A percentile compares a stretch with the other conserved stretches of the same genome.
Conservation (phyloP, 1,140 invertebrate genomes). For the Nephila pilipes region DNA sequence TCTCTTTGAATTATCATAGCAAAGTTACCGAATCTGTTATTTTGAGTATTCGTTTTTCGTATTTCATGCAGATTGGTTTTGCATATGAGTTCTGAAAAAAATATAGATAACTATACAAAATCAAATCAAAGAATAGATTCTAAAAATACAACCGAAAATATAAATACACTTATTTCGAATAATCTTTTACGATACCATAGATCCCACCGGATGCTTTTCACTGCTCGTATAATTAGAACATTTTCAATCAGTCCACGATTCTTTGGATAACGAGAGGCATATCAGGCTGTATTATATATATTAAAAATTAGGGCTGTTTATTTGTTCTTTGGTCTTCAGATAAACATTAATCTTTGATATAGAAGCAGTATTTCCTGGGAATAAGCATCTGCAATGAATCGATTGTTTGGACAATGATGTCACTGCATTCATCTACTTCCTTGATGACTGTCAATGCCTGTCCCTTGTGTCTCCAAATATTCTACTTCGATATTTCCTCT, state of each 20-base stretch:
- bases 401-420: conserved; percentile 53
- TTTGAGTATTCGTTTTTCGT: too few species aligned
- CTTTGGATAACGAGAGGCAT: background rate
- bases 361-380: background rate
- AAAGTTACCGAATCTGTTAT: too few species aligned
- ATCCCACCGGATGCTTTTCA: background rate
- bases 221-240: background rate
- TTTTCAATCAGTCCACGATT: background rate
- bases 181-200: background rate
- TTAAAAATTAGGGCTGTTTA: conserved; percentile 9
- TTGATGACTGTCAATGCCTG: conserved; percentile 39
- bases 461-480: background rate
- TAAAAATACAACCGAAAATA: too few species aligned
- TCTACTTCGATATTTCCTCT: conserved; percentile 12
- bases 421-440: conserved; percentile 52
- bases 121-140: too few species aligned
- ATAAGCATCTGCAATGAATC: conserved; percentile 17
- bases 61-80: too few species aligned
- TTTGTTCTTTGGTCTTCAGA: conserved; percentile 1
- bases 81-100: too few species aligned
- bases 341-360: background rate
- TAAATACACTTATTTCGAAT: background rate
- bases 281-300: too few species aligned
- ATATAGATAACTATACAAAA: too few species aligned
- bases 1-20: too few species aligned